Percentiles rank a stretch among this genome's conserved stretches.
These are phyloP conservation scores for Tamandua tetradactyla DNA, from an alignment of 2,797 vertebrate species.

Conservation along the genomic window DNA sequence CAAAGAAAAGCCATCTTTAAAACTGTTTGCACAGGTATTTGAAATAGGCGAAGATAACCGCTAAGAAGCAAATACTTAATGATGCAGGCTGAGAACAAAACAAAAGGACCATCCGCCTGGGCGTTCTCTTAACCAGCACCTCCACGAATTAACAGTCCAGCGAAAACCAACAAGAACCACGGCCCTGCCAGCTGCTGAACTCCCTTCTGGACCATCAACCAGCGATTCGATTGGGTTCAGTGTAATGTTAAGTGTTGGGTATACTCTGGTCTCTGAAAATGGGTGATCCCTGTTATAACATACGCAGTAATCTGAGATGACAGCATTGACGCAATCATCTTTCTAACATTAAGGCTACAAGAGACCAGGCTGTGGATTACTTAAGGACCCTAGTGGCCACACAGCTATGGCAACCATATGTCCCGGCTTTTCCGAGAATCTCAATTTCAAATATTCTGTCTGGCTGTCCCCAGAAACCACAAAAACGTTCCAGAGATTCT, in stretches of 20 bases:
- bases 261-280: neutral
- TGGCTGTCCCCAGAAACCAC: constrained; percentile 62
- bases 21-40: constrained; percentile 7
- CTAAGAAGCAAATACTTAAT: neutral
- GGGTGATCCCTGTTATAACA: neutral
- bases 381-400: constrained; percentile 38
- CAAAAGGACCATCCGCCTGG: neutral
- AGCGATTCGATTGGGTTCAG: neutral
- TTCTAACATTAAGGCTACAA: neutral
- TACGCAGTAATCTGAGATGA: neutral
- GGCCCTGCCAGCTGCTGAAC: neutral
- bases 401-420: constrained; percentile 59
- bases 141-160: neutral
- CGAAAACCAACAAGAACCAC: neutral
- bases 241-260: neutral
- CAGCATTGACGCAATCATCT: neutral
- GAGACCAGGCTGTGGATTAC: neutral
- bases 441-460: constrained; percentile 60
- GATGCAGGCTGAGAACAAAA: neutral
- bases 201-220: neutral
- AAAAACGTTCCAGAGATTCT: constrained; percentile 64
- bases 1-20: constrained; percentile 15
- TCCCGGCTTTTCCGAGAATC: constrained; percentile 34
- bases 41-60: neutral
- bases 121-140: neutral